Base-by-base conservation (phyloP, 1,140 invertebrate species). In the Bombus superbus region DNA sequence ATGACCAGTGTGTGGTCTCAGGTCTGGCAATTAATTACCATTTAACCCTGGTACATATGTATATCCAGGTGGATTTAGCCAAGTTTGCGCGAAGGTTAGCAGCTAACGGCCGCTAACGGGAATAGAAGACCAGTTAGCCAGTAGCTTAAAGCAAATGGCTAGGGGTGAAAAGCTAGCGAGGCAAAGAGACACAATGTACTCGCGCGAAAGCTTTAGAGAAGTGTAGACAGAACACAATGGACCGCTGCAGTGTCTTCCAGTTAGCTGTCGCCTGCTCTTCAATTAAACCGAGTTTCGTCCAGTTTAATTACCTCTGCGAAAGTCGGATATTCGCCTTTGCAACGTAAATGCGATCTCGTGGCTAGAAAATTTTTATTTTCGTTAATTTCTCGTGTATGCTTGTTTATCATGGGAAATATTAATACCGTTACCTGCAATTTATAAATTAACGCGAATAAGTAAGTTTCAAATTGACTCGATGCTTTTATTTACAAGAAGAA, bases 281-380 rank as follows among this genome's bases (percentile, higher is more conserved):
- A 83, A 75, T 83, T 83, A 83, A 78, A 10, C 47, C 82, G 44
- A 83, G 74, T 84, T 89, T 82, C 66, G 76, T 47, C 69, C 89
- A 79, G 88, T 89, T 68, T 81, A 87, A 74, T 90, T 87, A 89
- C 72, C 81, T 82, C 62, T 42, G 18, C 53, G 18, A 35, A 42
- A 57, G 28, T 22, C 47, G 47, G 53, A 83, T 85, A 42, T 22
- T 66, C 73, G 75, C 38, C 82, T 86, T 59, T 72, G 80, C 69
- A 35, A 80, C 66, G 38, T 68, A 87, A 89, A 88, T 66, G 57
- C 32, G 40, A 13, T 47, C 76, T 71, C 69, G 64, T 47, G 66
- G 32, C 47, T 47, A 15, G 6, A 32, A 76, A 42, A 84, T 69
- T 74, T 15, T 40, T 47, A 78, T 42, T 76, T 76, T n/a, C 28